Conservation (phyloP, 1,140 invertebrate genomes). For the Macrosteles quadrilineatus region DNA sequence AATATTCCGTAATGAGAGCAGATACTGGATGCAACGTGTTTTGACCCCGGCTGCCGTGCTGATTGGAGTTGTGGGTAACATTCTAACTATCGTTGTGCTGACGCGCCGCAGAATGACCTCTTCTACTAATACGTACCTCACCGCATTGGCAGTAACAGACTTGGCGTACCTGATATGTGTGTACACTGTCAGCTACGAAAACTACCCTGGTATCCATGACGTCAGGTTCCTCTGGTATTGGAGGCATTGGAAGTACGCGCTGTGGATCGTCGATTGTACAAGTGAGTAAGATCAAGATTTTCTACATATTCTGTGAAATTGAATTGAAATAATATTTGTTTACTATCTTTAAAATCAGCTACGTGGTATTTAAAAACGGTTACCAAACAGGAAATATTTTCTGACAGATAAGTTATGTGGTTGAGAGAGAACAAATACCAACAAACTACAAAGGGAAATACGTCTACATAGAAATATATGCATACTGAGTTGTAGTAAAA, state of each 20-base stretch:
- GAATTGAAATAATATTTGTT: no score
- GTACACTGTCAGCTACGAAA: slow-evolving; percentile 63
- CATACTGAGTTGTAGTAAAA: no score
- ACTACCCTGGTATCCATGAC: slow-evolving; percentile 58
- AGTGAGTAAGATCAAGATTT: no score
- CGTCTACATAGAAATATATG: no score
- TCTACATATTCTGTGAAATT: no score
- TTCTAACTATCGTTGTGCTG: slow-evolving; percentile 71
- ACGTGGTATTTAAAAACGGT: no score
- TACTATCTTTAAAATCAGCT: no score
- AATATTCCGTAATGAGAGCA: slow-evolving; percentile 49
- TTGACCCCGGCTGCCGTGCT: slow-evolving; percentile 66
- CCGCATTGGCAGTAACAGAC: slow-evolving; percentile 71
- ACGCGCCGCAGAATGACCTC: slow-evolving; percentile 72
- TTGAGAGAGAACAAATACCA: no score
- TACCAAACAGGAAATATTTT: no score
- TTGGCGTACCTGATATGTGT: slow-evolving; percentile 68
- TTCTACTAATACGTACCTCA: slow-evolving; percentile 75
- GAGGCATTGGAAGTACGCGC: slow-evolving; percentile 58
- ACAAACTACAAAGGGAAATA: no score
- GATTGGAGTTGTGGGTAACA: slow-evolving; percentile 70
- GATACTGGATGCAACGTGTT: slow-evolving; percentile 66
- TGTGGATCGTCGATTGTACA: slow-evolving; percentile 64
- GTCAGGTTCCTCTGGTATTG: slow-evolving; percentile 51
- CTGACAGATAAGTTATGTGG: no score